A percentile compares a stretch with the other conserved stretches of the same genome.
phyloP scores from a whole-genome alignment of 2,888 invertebrate species.

The Drosophila siamana region DNA sequence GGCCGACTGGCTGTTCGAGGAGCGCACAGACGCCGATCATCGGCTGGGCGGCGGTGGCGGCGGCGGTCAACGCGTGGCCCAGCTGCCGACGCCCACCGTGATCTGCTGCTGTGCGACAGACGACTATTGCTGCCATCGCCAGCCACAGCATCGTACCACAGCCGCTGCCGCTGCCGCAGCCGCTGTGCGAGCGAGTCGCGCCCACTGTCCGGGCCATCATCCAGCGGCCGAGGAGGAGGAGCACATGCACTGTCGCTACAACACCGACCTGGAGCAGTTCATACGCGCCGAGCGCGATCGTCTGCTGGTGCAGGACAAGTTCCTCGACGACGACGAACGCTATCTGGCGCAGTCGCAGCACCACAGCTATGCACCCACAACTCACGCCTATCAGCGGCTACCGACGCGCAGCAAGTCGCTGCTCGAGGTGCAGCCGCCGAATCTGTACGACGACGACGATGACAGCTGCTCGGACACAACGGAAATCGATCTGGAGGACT shows the following conservation, averaged over 20 bases:
- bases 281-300: slow-evolving; percentile 84
- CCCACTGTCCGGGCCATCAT: slow-evolving; percentile 81
- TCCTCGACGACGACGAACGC: slow-evolving; percentile 84
- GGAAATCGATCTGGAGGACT: slow-evolving; percentile 85
- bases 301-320: slow-evolving; percentile 84
- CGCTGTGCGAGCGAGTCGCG: slow-evolving; percentile 45
- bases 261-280: slow-evolving; percentile 84
- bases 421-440: slow-evolving; percentile 84
- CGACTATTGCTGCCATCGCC: slow-evolving; percentile 84
- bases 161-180: slow-evolving; percentile 78
- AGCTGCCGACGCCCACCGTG: slow-evolving; percentile 58
- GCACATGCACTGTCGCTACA: slow-evolving; percentile 83
- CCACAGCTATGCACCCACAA: slow-evolving; percentile 30
- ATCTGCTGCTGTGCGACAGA: slow-evolving; percentile 84
- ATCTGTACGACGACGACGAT: slow-evolving; percentile 84
- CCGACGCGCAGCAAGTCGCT: slow-evolving; percentile 83
- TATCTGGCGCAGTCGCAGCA: slow-evolving; percentile 74
- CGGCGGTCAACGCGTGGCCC: slow-evolving; percentile 44
- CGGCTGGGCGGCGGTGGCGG: slow-evolving; percentile 27
- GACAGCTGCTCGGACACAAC: slow-evolving; percentile 85
- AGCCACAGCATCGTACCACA: slow-evolving; percentile 62
- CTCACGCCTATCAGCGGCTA: slow-evolving; percentile 67
- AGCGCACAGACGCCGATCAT: slow-evolving; percentile 71
- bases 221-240: slow-evolving; percentile 84
- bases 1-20: slow-evolving; percentile 84